Evolutionary conservation across 2,888 invertebrate species (phyloP), one percentile per base, ranked within the genome.

Genomic region (Oligia latruncula): DNA sequence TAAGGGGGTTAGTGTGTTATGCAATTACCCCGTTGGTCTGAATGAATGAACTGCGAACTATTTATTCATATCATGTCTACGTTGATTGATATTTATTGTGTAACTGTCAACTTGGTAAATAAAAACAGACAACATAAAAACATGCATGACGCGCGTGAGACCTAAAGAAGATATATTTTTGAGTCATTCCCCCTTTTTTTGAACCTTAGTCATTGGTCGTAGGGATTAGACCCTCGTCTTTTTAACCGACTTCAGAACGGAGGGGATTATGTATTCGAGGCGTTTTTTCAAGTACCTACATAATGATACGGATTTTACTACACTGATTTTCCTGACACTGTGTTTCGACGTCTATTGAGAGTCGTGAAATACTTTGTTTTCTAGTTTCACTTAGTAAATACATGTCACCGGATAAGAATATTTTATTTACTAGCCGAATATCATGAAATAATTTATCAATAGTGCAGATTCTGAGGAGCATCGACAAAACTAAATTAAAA

Each of bases 61-160:
- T 77, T 68, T 72, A 80, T 64, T 82, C 64, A 70, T 72, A 84
- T 80, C 68, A 68, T 58, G 43, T 72, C 23, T 84, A 58, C 4
- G 40, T 35, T 80, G 49, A 67, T 67, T 62, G 52, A 43, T 84
- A 78, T 66, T 78, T 71, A 78, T 49, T 46, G 60, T 62, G 43
- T 35, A 35, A 20, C 46, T 80, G 58, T 20, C 23, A 49, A 62
- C 3, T 78, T 46, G 15, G 4, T 52, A 3, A 40, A 23, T 52
- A 20, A n/a, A 40, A 6, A 17, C 11, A 40, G 40, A 40, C 40
- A 5, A 40, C 40, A 40, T 40, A 5, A 5, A 40, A 40, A 40
- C 9, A 43, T 9, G 9, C 43, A 46, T 46, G 46, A 11, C 13
- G 29, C 17, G 23, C 8, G 8, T 49, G 23, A 40, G n/a, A 35